Base-by-base conservation (phyloP, 2,888 invertebrate genomes). In the Limenitis camilla region DNA sequence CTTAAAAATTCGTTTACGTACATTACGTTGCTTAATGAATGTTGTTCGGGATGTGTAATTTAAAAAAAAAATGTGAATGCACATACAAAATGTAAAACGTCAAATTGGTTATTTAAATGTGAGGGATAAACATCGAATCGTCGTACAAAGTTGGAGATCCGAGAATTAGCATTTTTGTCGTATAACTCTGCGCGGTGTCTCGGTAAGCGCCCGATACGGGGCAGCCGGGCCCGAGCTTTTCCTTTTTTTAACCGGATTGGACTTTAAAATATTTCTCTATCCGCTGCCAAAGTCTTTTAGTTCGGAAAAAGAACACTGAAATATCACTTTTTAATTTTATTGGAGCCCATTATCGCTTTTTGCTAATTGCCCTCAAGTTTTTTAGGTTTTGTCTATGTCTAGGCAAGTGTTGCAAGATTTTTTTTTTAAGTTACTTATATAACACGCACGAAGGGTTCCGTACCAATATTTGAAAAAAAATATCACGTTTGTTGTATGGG, bases 101-200 rank as follows among this genome's bases (percentile, higher is more conserved):
- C 32, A 41, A 48, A 38, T 46, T 33, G 40, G 52, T 61, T 58
- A 59, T 57, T 59, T 61, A 60, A 45, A 42, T 40, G 35, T 52
- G 60, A 60, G 59, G 71, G 72, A 67, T 69, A 70, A 69, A 69
- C 69, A 75, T 74, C 71, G 71, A 68, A 68, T 75, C 72, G 67
- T 71, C 78, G 75, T 76, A 73, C 72, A 64, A 73, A 60, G 80
- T 76, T 77, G 73, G 82, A 86, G 84, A 86, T 86, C 84, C 84
- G 81, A 78, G 78, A 85, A 87, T 87, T 87, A 83, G 85, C 86
- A 87, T 87, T 85, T 87, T 87, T 84, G 85, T 80, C 84, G 82
- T 79, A 86, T 87, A 87, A 87, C 79, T 87, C 85, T 85, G 76
- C 71, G 61, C 73, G 74, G 78, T 84, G 84, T 84, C 84, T 81